These are phyloP conservation scores for Turritopsis dohrnii DNA, from an alignment of 30 jellyfish, hydroid and myxozoan genomes.

Conservation along the genomic window DNA sequence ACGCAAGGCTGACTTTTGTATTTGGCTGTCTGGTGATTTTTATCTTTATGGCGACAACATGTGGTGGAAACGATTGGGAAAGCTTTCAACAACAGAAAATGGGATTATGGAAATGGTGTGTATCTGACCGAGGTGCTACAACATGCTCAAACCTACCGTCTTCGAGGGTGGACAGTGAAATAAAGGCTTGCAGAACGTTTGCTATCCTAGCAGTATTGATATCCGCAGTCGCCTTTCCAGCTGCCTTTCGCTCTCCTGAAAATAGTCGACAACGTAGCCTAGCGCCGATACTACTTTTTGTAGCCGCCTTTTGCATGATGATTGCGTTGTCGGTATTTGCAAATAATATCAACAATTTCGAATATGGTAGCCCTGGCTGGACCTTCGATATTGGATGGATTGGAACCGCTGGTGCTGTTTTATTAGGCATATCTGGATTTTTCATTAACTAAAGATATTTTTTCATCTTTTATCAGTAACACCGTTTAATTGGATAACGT, in stretches of 20 bases:
- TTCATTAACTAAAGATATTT: not conserved
- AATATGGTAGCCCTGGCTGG: not conserved
- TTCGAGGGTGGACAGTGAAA: not conserved
- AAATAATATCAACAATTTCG: not conserved
- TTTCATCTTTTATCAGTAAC: no score
- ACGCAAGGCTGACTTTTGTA: not conserved
- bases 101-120: no score
- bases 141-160: no score
- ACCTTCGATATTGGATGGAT: not conserved
- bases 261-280: not conserved
- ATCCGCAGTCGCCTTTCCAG: not conserved
- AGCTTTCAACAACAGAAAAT: no score
- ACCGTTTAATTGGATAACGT: no score
- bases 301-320: not conserved
- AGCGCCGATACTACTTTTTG: not conserved
- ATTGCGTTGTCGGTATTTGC: not conserved
- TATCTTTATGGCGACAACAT: not conserved
- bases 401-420: not conserved
- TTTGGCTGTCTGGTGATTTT: not conserved
- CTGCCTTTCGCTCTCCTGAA: not conserved
- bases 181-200: not conserved
- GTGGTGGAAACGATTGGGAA: not conserved
- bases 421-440: not conserved
- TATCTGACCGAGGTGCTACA: no score
- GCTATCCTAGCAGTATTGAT: not conserved